These are phyloP conservation scores for Cryptoblepharus egeriae DNA, from an alignment of 2,797 vertebrate genomes.

Conservation along the genomic window DNA sequence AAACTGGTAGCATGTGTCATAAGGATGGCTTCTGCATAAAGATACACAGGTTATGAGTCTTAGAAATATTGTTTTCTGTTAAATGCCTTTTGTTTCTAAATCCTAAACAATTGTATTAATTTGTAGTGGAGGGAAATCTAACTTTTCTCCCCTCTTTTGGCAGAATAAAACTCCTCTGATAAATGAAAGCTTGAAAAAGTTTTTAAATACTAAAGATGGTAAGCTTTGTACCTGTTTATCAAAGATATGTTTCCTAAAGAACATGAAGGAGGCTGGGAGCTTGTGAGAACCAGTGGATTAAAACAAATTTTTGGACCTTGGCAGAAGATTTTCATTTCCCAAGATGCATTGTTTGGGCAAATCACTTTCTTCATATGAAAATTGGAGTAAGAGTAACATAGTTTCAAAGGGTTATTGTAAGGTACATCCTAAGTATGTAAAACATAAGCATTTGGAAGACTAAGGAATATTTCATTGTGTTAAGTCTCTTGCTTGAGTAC, in stretches of 20 bases:
- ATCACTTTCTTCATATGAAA: neutral
- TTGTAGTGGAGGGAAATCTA: neutral
- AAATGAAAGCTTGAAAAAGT: conserved; percentile 92
- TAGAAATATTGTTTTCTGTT: neutral
- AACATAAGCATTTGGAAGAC: neutral
- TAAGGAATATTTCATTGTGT: neutral
- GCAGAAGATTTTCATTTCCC: neutral
- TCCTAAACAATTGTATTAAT: neutral
- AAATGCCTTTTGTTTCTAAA: neutral
- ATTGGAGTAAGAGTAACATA: neutral
- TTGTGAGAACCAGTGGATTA: neutral
- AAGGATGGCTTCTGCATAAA: neutral
- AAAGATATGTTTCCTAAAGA: conserved; percentile 15
- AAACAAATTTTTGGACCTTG: neutral
- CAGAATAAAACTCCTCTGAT: conserved; percentile 92
- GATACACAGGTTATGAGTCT: neutral
- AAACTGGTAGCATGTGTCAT: neutral
- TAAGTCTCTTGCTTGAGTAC: no score
- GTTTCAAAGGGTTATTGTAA: neutral
- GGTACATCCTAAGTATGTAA: no score
- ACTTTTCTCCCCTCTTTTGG: conserved; percentile 53
- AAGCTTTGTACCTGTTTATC: conserved; percentile 63
- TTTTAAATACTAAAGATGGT: conserved; percentile 92
- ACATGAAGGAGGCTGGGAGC: neutral
- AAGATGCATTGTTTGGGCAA: neutral